A percentile compares a stretch with the other conserved stretches of the same genome.
phyloP scores from a whole-genome alignment of 2,888 invertebrate species.

The Thymelicus acteon region DNA sequence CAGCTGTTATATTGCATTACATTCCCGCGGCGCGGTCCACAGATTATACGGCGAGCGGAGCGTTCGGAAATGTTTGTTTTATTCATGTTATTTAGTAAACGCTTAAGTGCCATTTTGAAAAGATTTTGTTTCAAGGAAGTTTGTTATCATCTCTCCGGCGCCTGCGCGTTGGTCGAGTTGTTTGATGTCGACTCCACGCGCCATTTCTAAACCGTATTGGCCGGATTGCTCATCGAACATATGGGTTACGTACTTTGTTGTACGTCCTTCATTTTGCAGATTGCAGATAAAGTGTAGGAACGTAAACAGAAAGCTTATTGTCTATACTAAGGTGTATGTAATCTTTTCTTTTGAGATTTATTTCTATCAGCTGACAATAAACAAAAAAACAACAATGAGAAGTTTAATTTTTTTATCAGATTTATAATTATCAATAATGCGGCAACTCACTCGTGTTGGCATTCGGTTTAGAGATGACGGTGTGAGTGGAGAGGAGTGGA shows the following conservation, averaged over 20 bases:
- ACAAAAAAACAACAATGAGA: too few species aligned
- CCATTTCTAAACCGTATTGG: neutral
- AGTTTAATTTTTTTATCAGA: neutral
- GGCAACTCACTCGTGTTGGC: too few species aligned
- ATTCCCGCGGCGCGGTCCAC: conserved; percentile 29
- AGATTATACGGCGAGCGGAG: conserved; percentile 30
- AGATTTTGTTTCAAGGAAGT: conserved; percentile 14
- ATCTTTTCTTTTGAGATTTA: too few species aligned
- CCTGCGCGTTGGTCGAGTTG: conserved; percentile 11
- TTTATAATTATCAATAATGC: too few species aligned
- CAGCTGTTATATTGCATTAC: conserved; percentile 13
- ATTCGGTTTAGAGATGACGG: conserved; percentile 10
- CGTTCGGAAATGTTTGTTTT: conserved; percentile 42
- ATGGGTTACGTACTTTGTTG: too few species aligned
- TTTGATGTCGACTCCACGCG: conserved; percentile 2
- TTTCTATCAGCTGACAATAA: too few species aligned
- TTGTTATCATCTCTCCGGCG: neutral
- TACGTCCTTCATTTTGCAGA: too few species aligned
- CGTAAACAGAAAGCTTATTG: too few species aligned
- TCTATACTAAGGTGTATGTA: too few species aligned
- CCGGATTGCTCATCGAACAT: neutral
- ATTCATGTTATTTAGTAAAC: conserved; percentile 30
- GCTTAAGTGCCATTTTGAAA: conserved; percentile 39
- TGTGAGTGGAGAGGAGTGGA: neutral
- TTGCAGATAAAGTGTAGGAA: too few species aligned